phyloP scores from a whole-genome alignment of 2,888 invertebrate species.

The Hipparchia sbordonii region DNA sequence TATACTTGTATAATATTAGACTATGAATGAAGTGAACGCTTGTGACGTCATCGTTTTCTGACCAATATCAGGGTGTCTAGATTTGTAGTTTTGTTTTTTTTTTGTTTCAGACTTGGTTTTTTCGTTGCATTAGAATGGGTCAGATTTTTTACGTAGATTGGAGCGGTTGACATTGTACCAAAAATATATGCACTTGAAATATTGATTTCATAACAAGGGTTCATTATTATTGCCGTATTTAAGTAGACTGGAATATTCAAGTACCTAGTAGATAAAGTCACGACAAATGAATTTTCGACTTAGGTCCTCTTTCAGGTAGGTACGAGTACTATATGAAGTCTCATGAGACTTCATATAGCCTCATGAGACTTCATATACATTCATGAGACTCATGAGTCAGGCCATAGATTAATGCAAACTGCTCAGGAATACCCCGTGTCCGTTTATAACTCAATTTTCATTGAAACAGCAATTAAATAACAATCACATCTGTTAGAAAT shows the following conservation, averaged over 20 bases:
- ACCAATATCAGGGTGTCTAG: conserved; percentile 37
- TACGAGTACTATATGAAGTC: no score
- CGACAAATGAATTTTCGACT: background rate
- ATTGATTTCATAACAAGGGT: background rate
- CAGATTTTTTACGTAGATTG: conserved; percentile 2
- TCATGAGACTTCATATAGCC: conserved; percentile 10
- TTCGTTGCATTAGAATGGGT: conserved; percentile 15
- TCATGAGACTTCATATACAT: conserved; percentile 15
- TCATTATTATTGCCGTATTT: background rate
- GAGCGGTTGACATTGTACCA: conserved; percentile 15
- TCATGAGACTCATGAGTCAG: conserved; percentile 26
- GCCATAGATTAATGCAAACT: conserved; percentile 21
- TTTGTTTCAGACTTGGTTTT: conserved; percentile 6
- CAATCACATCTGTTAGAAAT: conserved; percentile 12
- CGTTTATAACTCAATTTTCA: conserved; percentile 17
- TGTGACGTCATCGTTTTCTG: conserved; percentile 44
- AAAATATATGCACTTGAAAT: background rate
- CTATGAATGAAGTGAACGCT: conserved; percentile 54
- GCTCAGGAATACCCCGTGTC: conserved; percentile 33
- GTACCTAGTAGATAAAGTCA: background rate
- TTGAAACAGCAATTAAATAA: conserved; percentile 23
- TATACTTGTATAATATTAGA: conserved; percentile 48
- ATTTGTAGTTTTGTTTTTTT: conserved; percentile 22
- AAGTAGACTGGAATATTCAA: no score
- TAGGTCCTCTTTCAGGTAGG: background rate